These are phyloP conservation scores for Alfaro cultratus DNA, from an alignment of 2,797 vertebrate species.

Conservation along the genomic window DNA sequence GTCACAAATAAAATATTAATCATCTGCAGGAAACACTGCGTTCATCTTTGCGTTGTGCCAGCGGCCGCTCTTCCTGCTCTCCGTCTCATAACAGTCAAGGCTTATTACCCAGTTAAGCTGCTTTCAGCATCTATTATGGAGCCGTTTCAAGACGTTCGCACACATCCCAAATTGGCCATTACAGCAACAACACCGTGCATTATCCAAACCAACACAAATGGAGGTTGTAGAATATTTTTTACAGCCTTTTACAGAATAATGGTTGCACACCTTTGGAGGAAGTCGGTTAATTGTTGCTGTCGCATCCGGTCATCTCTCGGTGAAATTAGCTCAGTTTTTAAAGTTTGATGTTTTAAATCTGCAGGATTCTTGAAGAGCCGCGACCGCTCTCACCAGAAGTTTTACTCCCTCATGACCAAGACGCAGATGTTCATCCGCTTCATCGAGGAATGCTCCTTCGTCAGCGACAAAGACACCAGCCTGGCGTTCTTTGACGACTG, in stretches of 20 bases:
- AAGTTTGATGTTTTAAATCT: slow-evolving; percentile 15
- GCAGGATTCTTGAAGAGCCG: slow-evolving; percentile 96
- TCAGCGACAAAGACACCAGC: slow-evolving; percentile 97
- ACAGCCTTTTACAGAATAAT: slow-evolving; percentile 14
- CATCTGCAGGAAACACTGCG: slow-evolving; percentile 40
- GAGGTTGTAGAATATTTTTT: slow-evolving; percentile 7
- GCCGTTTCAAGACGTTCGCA: slow-evolving; percentile 20
- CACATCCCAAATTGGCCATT: slow-evolving; percentile 39
- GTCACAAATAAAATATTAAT: slow-evolving; percentile 49
- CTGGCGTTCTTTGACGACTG: slow-evolving; percentile 99
- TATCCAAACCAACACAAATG: slow-evolving; percentile 43
- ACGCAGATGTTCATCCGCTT: slow-evolving; percentile 99
- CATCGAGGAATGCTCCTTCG: slow-evolving; percentile 98
- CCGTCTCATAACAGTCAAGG: slow-evolving; percentile 13
- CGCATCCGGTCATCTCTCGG: neutral
- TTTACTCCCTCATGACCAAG: slow-evolving; percentile 97
- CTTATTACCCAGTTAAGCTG: slow-evolving; percentile 40
- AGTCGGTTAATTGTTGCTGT: slow-evolving; percentile 1
- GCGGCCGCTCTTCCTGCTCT: slow-evolving; percentile 37
- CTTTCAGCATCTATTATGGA: slow-evolving; percentile 50
- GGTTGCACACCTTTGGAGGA: slow-evolving; percentile 12
- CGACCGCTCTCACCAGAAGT: slow-evolving; percentile 98
- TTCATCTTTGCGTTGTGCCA: slow-evolving; percentile 32
- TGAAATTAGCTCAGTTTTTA: neutral
- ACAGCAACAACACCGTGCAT: slow-evolving; percentile 40